These are phyloP conservation scores for Girardinus metallicus DNA, from an alignment of 2,797 vertebrate species.

Conservation along the genomic window DNA sequence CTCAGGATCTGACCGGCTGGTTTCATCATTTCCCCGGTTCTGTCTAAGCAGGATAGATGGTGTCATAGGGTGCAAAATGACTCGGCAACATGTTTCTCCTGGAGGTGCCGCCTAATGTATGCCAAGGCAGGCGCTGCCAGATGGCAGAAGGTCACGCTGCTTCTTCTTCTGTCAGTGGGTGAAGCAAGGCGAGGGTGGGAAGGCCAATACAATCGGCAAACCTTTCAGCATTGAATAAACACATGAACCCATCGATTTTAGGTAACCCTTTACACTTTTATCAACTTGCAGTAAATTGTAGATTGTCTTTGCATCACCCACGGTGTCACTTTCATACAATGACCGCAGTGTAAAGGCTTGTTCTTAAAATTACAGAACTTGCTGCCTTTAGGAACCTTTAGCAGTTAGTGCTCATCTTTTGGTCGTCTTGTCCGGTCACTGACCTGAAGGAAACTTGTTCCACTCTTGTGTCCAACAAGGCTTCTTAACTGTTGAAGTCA, in stretches of 20 bases:
- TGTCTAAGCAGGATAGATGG: constrained; percentile 18
- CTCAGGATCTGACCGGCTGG: not conserved
- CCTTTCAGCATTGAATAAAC: not conserved
- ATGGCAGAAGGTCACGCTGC: constrained; percentile 37
- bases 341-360: not conserved
- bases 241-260: not conserved
- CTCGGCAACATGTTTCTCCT: constrained; percentile 21
- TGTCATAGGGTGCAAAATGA: constrained; percentile 24
- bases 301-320: not conserved
- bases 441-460: not conserved
- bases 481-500: not conserved
- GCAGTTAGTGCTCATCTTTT: not conserved
- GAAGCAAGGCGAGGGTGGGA: not conserved
- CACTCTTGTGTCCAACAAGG: not conserved
- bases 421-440: not conserved
- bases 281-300: not conserved
- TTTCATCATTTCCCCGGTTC: constrained; percentile 4
- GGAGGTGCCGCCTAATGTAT: constrained; percentile 36
- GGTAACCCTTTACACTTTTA: not conserved
- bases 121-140: constrained; percentile 29
- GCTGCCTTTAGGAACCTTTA: too few relatives aligned
- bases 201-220: not conserved
- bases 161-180: not conserved
- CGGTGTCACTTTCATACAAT: not conserved
- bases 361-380: not conserved